These are phyloP conservation scores for Podarcis cretensis DNA, from an alignment of 2,113 vertebrate species.

Conservation along the genomic window DNA sequence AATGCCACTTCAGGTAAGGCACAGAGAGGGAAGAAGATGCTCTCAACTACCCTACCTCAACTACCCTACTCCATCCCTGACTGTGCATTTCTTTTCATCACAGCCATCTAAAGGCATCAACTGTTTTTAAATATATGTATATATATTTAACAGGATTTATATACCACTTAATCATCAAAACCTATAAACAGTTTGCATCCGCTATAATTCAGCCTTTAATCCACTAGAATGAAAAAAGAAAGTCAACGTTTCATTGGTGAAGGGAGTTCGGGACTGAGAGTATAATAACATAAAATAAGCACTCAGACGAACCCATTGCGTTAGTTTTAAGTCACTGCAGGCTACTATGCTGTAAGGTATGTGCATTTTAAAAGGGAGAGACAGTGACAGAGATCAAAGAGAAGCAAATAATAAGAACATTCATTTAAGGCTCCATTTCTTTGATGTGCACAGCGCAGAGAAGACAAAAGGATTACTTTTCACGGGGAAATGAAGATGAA, in stretches of 20 bases:
- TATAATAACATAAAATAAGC: not conserved
- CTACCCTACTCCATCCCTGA: not conserved
- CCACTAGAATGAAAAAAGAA: constrained; percentile 7
- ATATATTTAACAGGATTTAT: too few relatives aligned
- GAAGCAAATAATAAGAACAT: constrained; percentile 3
- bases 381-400: not conserved
- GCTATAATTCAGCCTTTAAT: not conserved
- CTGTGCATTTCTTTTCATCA: not conserved
- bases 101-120: not conserved
- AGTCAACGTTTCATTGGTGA: not conserved
- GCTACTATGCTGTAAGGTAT: not conserved
- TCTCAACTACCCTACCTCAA: not conserved
- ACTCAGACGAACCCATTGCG: not conserved
- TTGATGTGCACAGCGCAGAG: constrained; percentile 1
- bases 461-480: not conserved
- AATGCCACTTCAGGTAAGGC: not conserved
- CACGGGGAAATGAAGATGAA: not conserved
- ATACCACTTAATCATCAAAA: too few relatives aligned
- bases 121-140: too few relatives aligned
- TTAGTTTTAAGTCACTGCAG: not conserved
- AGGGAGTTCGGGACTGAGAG: not conserved
- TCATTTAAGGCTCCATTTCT: not conserved
- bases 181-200: not conserved
- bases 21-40: too few relatives aligned
- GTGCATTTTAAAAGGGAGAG: constrained; percentile 5